Percentiles rank a stretch among this genome's conserved stretches.
phyloP scores from a whole-genome alignment of 2,113 vertebrate species.

The Spilogale gracilis region DNA sequence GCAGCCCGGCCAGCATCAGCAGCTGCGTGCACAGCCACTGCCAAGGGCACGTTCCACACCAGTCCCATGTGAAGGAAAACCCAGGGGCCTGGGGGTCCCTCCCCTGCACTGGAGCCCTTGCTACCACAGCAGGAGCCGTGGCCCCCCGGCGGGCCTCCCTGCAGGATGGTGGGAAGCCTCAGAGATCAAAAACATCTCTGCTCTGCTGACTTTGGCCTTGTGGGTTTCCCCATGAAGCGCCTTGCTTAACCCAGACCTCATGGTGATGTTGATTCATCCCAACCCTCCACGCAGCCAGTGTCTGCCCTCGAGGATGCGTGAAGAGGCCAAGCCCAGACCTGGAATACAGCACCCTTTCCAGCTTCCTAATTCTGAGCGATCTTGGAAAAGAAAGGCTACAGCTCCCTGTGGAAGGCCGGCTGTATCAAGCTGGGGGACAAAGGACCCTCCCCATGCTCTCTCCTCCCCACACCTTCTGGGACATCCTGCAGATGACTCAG shows the following conservation, averaged over 20 bases:
- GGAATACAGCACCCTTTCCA: background rate
- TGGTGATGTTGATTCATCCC: background rate
- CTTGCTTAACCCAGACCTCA: background rate
- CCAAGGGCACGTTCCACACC: background rate
- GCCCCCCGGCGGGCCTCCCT: background rate
- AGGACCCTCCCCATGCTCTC: background rate
- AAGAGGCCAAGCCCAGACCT: background rate
- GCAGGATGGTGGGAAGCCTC: background rate
- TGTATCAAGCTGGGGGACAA: rapidly evolving
- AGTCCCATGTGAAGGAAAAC: background rate
- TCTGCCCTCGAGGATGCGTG: background rate
- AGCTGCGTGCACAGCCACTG: background rate
- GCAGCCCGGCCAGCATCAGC: background rate
- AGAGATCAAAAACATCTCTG: background rate
- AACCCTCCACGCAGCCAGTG: rapidly evolving
- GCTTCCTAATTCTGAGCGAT: background rate
- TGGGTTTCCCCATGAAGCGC: background rate
- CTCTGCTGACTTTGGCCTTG: background rate
- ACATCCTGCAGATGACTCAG: background rate
- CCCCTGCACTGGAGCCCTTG: background rate
- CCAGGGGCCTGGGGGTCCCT: background rate
- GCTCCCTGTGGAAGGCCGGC: background rate
- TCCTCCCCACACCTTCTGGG: background rate
- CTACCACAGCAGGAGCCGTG: background rate
- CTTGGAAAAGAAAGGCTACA: background rate